Evolutionary conservation across 2,888 invertebrate genomes (phyloP).

Genomic region (Drosophila prolongata): DNA sequence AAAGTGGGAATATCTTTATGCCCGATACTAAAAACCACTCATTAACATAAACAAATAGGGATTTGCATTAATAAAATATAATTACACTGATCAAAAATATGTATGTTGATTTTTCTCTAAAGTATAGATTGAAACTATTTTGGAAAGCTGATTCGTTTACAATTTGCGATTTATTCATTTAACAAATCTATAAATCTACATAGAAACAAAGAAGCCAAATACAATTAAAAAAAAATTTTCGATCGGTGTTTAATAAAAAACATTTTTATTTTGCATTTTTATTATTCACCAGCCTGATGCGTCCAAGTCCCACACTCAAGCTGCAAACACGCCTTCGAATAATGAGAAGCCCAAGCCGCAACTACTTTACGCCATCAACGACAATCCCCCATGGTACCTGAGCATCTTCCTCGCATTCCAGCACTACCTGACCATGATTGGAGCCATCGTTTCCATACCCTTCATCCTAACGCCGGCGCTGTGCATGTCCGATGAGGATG

Average conservation of each 20-base stretch:
- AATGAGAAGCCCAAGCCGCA: slow-evolving; percentile 78
- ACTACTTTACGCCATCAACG: slow-evolving; percentile 89
- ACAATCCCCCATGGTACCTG: slow-evolving; percentile 93
- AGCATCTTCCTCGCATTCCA: slow-evolving; percentile 93
- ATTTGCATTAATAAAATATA: slow-evolving; percentile 45
- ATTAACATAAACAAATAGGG: slow-evolving; percentile 65
- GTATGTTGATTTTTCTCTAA: neutral
- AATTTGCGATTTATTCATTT: no score
- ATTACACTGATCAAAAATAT: slow-evolving; percentile 18
- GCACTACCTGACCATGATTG: slow-evolving; percentile 94
- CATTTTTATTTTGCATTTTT: neutral
- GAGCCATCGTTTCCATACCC: slow-evolving; percentile 92
- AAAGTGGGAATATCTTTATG: slow-evolving; percentile 17
- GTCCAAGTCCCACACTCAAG: slow-evolving; percentile 39
- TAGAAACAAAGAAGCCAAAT: no score
- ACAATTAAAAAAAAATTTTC: neutral
- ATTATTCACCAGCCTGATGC: slow-evolving; percentile 38
- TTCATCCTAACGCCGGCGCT: slow-evolving; percentile 92
- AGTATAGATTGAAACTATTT: neutral
- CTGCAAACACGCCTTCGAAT: slow-evolving; percentile 6
- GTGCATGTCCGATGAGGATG: slow-evolving; percentile 91
- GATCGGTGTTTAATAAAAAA: neutral
- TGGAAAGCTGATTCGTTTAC: no score
- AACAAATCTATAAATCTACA: no score
- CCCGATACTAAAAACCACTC: slow-evolving; percentile 3